Conservation (phyloP, 2,113 vertebrate genomes). For the Campylomormyrus numenius region DNA sequence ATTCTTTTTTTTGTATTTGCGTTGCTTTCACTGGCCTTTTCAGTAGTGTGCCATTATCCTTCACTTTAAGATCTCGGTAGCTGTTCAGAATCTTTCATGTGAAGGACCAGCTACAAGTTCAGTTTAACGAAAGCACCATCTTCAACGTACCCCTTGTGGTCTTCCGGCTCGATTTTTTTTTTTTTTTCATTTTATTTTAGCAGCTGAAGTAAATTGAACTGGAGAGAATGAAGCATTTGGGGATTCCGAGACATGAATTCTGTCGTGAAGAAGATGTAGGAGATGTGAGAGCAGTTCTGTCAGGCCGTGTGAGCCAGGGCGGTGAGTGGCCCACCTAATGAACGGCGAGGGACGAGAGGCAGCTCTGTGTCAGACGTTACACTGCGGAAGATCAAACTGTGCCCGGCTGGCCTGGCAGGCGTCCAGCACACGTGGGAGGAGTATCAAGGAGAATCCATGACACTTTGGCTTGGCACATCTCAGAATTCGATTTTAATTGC, state of each 20-base stretch:
- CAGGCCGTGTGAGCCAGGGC: background rate
- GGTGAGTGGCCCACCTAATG: background rate
- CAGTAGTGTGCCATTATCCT: background rate
- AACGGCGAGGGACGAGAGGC: background rate
- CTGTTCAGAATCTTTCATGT: background rate
- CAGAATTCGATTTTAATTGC: background rate
- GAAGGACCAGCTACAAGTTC: background rate
- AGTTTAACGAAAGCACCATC: background rate
- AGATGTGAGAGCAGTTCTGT: background rate
- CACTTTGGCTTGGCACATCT: background rate
- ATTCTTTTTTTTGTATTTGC: background rate
- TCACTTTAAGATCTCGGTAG: background rate
- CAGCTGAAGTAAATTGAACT: background rate
- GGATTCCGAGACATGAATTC: background rate
- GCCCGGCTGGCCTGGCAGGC: constrained; percentile 56
- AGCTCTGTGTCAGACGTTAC: background rate
- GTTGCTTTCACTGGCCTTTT: background rate
- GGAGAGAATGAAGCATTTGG: background rate
- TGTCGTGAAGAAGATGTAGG: background rate
- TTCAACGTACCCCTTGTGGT: background rate
- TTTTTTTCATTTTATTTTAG: background rate
- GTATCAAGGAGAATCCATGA: background rate
- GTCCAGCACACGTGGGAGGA: constrained; percentile 50
- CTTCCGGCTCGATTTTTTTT: background rate
- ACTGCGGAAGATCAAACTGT: constrained; percentile 66